Evolutionary conservation across 2,888 invertebrate species (phyloP).

Genomic region (Meliscaeva auricollis): DNA sequence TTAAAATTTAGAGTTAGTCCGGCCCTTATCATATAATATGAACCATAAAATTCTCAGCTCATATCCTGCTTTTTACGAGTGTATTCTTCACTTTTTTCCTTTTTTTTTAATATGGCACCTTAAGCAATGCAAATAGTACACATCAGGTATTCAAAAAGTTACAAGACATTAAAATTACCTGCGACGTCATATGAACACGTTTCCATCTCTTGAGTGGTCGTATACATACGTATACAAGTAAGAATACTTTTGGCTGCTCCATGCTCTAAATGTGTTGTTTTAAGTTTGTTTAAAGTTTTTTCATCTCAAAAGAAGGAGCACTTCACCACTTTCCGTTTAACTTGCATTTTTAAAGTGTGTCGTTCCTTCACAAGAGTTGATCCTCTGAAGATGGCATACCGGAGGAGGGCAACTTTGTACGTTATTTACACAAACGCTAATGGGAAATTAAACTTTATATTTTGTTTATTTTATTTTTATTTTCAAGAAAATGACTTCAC

Average conservation of each 20-base stretch:
- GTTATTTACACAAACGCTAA: slow-evolving; percentile 55
- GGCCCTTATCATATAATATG: neutral
- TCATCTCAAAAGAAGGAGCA: slow-evolving; percentile 40
- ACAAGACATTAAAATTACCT: slow-evolving; percentile 51
- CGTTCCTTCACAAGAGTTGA: slow-evolving; percentile 10
- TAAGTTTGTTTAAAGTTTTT: slow-evolving; percentile 57
- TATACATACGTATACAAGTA: neutral
- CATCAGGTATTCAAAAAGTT: slow-evolving; percentile 66
- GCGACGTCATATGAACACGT: slow-evolving; percentile 19
- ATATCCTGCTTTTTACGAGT: neutral
- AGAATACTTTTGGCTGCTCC: slow-evolving; percentile 1
- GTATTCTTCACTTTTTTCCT: neutral
- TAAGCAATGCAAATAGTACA: slow-evolving; percentile 52
- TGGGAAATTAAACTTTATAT: slow-evolving; percentile 57
- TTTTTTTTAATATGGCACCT: slow-evolving; percentile 22
- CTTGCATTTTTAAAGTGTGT: slow-evolving; percentile 53
- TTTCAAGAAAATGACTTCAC: slow-evolving; percentile 72
- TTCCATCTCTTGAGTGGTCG: slow-evolving; percentile 12
- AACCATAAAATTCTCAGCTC: neutral
- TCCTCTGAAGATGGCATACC: neutral
- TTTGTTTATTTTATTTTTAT: slow-evolving; percentile 47
- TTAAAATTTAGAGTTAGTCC: neutral
- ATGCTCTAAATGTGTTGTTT: slow-evolving; percentile 42
- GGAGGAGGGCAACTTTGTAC: slow-evolving; percentile 39
- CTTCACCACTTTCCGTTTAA: slow-evolving; percentile 56